Percentiles rank a stretch among this genome's conserved stretches.
Conservation (phyloP, 2,113 vertebrate genomes). For the Hippoglossus stenolepis region DNA sequence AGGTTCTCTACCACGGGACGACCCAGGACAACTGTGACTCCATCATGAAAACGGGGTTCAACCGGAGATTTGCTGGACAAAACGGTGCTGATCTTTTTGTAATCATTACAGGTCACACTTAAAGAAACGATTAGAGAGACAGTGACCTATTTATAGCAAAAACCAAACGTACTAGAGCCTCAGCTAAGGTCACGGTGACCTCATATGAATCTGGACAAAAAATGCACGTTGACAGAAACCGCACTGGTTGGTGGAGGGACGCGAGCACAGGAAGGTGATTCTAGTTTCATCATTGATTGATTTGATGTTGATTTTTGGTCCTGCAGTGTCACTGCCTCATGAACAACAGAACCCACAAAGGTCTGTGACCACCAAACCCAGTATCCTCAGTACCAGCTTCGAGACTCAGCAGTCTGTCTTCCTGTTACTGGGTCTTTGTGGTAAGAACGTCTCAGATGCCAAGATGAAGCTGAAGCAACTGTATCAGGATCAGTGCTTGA, state of each 20-base stretch:
- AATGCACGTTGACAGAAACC: too few relatives aligned
- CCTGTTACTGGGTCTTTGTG: conserved; percentile 52
- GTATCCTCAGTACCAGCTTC: not conserved
- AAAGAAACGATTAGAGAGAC: too few relatives aligned
- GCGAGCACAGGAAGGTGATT: too few relatives aligned
- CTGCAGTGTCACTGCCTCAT: conserved; percentile 13
- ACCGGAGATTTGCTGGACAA: conserved; percentile 73
- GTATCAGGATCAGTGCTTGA: conserved; percentile 58
- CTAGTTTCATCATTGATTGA: conserved; percentile 1
- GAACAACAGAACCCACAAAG: too few relatives aligned
- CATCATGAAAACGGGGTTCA: conserved; percentile 67
- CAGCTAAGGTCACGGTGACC: too few relatives aligned
- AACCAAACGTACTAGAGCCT: too few relatives aligned
- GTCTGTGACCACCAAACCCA: not conserved
- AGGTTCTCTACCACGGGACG: conserved; percentile 67
- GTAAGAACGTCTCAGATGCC: conserved; percentile 33
- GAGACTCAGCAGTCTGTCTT: conserved; percentile 40
- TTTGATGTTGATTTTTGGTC: not conserved
- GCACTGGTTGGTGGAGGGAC: too few relatives aligned
- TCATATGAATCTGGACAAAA: too few relatives aligned
- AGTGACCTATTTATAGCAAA: too few relatives aligned
- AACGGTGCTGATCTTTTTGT: conserved; percentile 63
- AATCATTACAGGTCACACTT: not conserved
- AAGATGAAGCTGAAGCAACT: conserved; percentile 31
- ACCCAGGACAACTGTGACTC: conserved; percentile 26